Base-by-base conservation (phyloP, 2,797 vertebrate genomes). In the Cossypha caffra region DNA sequence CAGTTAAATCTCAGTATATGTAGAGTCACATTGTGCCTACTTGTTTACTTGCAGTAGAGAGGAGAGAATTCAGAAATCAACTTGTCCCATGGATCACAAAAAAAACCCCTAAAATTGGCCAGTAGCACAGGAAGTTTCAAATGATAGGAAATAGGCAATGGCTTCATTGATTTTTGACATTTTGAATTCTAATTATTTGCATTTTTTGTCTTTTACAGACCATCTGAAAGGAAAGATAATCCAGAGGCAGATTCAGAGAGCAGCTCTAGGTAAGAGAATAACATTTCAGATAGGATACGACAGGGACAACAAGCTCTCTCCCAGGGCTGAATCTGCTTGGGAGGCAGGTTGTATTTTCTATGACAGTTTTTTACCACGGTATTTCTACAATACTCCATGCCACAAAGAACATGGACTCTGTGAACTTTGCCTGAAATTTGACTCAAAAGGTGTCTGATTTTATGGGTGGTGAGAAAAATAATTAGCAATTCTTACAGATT, bases 211-310 rank as follows among this genome's bases (percentile, higher is more conserved):
- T 96, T 80, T 94, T 59, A 73, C 97, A 99, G 99, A 98, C 93
- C 97, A 96, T 82, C 94, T 99, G 96, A 99, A 99, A 98, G 98
- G 97, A 85, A 97, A 98, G 45, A 96, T 99, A 88, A 98, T 97
- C 37, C 97, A 97, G 95, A 97, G 98, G 57, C 98, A 98, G 51
- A 97, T 98, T 94, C 98, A 99, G 96, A 98, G 96, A 51, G 98
- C 98, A 38, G 98, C 98, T 94, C 93, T 97, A 66, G 98, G 99
- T 99, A 95, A 96, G 98, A 95, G 42, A 20, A 24, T 37, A 61
- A 28, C 5, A 18, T 71, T 85, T 57, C 21, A 57, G 35, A 28
- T 18, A 40, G 8, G 14, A 16, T 68, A 29, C 31, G 61, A 33
- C 1, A 43, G 5, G 19, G 20, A 9, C 26, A 73, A 26, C 20